These are phyloP conservation scores for Cygnus atratus DNA, from an alignment of 2,113 vertebrate species.

Conservation along the genomic window DNA sequence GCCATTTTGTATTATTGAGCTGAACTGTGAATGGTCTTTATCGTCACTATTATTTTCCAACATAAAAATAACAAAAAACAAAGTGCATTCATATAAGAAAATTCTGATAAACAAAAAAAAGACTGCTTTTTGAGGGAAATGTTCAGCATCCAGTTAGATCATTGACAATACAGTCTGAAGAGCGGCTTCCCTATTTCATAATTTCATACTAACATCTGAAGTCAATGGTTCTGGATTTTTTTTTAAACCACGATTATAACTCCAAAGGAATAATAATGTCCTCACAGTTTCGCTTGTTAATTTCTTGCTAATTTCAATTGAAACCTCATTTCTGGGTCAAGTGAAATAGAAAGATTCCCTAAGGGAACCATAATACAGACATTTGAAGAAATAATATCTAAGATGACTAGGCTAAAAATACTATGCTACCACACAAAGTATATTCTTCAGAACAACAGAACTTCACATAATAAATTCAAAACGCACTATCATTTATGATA, in stretches of 20 bases:
- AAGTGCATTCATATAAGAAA: not conserved
- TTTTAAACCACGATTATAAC: not conserved
- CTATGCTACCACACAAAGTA: not conserved
- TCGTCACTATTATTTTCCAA: not conserved
- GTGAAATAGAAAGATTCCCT: not conserved
- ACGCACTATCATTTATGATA: not conserved
- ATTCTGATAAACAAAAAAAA: not conserved
- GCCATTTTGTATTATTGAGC: not conserved
- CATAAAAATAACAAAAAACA: not conserved
- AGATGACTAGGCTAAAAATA: not conserved
- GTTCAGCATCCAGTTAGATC: not conserved
- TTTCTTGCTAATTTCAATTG: not conserved
- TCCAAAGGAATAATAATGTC: not conserved
- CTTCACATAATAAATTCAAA: not conserved
- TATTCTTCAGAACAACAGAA: not conserved
- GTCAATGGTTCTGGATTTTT: not conserved
- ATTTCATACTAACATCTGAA: not conserved
- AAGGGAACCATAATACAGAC: not conserved
- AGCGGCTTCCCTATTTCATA: not conserved
- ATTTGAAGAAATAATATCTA: not conserved
- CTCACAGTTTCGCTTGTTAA: not conserved
- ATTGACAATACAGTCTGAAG: not conserved
- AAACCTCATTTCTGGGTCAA: conserved; percentile 10
- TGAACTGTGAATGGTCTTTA: not conserved
- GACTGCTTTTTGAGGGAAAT: not conserved